Conservation (phyloP, 2,113 vertebrate species). For the Equus przewalskii region DNA sequence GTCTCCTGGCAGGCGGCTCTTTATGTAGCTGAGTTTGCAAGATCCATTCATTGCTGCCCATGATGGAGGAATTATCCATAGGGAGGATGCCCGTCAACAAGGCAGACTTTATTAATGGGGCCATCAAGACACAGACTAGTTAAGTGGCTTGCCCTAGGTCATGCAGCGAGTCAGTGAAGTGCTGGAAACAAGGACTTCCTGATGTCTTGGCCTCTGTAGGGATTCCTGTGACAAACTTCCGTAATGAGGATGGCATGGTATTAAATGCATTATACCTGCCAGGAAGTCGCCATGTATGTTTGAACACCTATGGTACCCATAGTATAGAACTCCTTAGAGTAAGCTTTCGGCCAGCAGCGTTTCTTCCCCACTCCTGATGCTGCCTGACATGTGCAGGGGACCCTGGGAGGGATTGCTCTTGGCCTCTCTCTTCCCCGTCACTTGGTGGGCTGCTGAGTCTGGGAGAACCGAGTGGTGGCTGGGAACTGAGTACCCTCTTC, state of each 20-base stretch:
- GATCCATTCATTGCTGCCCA: background rate
- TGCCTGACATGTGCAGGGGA: background rate
- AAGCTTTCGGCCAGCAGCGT: fast-evolving
- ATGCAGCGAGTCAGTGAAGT: background rate
- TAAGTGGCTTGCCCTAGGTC: slow-evolving; percentile 4
- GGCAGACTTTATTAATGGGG: background rate
- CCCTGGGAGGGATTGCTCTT: fast-evolving
- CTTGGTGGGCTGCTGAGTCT: background rate
- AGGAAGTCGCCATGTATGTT: background rate
- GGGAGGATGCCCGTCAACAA: background rate
- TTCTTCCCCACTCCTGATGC: background rate
- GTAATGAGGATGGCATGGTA: no score
- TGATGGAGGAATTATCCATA: background rate
- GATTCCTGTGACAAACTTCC: background rate
- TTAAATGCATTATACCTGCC: background rate
- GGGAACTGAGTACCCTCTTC: background rate
- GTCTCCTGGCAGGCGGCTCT: background rate
- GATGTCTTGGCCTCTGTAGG: background rate
- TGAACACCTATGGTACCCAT: background rate
- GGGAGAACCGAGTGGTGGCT: background rate
- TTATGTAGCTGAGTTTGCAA: background rate
- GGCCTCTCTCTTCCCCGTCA: background rate
- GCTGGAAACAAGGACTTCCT: background rate
- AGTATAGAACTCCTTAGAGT: background rate
- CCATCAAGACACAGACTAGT: background rate